Evolutionary conservation across 2,888 invertebrate genomes (phyloP).

Genomic region (Cynaeus angustus): DNA sequence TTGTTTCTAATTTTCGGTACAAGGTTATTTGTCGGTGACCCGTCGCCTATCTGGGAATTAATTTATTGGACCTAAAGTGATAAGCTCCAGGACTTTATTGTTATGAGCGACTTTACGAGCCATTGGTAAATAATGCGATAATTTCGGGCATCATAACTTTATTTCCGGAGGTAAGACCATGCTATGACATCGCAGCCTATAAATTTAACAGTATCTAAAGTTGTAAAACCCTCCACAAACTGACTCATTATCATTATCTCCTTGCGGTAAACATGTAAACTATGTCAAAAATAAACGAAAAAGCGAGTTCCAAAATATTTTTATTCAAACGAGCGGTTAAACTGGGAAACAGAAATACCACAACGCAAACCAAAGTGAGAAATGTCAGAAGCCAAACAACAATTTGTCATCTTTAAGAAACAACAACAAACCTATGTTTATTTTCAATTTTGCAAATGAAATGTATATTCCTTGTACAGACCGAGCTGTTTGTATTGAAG

Average conservation of each 20-base stretch:
- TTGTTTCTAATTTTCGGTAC: no score
- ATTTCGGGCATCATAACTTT: conserved; percentile 22
- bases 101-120: conserved; percentile 16
- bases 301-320: background rate
- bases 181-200: conserved; percentile 3
- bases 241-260: conserved; percentile 15
- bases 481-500: conserved; percentile 58
- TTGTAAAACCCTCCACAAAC: conserved; percentile 19
- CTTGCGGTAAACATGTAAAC: conserved; percentile 3
- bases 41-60: conserved; percentile 6
- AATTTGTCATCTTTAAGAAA: conserved; percentile 53
- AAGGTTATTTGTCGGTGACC: background rate
- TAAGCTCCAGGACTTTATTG: conserved; percentile 8
- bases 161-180: conserved; percentile 9
- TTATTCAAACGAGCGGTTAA: background rate
- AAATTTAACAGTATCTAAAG: conserved; percentile 14
- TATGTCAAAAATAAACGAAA: conserved; percentile 4
- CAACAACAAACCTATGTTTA: conserved; percentile 61
- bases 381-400: conserved; percentile 17
- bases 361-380: background rate
- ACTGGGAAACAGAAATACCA: no score
- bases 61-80: background rate
- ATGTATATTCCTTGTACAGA: conserved; percentile 59
- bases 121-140: conserved; percentile 17
- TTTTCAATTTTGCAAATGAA: conserved; percentile 65